These are phyloP conservation scores for Bradypus variegatus DNA, from an alignment of 2,797 vertebrate species.

Conservation along the genomic window DNA sequence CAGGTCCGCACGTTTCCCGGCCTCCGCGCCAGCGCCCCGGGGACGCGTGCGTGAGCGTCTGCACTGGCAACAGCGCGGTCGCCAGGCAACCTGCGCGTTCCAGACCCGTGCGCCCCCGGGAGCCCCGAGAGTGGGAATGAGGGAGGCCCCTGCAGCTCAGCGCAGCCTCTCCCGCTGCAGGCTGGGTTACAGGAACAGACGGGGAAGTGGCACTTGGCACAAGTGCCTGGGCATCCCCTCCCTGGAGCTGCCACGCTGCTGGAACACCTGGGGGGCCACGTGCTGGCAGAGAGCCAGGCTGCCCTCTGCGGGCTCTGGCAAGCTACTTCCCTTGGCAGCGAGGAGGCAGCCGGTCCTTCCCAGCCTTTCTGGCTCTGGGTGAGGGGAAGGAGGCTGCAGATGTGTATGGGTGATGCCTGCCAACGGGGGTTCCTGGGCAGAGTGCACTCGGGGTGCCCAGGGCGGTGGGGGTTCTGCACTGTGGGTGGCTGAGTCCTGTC, in stretches of 20 bases:
- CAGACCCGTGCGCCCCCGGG: not conserved
- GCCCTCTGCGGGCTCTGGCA: not conserved
- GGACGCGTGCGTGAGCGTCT: not conserved
- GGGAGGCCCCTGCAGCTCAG: not conserved
- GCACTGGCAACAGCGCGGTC: not conserved
- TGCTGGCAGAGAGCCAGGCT: not conserved
- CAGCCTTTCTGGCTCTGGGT: rapidly evolving
- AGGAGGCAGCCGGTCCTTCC: not conserved
- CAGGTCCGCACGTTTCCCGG: not conserved
- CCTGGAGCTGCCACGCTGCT: rapidly evolving
- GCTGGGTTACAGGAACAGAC: not conserved
- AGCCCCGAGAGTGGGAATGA: not conserved
- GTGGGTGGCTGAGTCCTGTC: not conserved
- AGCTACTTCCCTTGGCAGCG: not conserved
- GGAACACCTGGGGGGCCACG: not conserved
- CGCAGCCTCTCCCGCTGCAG: rapidly evolving
- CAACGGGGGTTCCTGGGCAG: not conserved
- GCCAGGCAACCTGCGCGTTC: not conserved
- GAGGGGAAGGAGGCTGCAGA: not conserved
- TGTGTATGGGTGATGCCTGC: not conserved
- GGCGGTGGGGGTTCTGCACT: too few species aligned
- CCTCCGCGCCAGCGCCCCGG: not conserved
- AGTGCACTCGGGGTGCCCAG: too few species aligned
- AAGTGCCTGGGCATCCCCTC: not conserved
- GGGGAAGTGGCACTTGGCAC: not conserved